Evolutionary conservation across 2,888 invertebrate genomes (phyloP).

Genomic region (Cacoxenus indagator): DNA sequence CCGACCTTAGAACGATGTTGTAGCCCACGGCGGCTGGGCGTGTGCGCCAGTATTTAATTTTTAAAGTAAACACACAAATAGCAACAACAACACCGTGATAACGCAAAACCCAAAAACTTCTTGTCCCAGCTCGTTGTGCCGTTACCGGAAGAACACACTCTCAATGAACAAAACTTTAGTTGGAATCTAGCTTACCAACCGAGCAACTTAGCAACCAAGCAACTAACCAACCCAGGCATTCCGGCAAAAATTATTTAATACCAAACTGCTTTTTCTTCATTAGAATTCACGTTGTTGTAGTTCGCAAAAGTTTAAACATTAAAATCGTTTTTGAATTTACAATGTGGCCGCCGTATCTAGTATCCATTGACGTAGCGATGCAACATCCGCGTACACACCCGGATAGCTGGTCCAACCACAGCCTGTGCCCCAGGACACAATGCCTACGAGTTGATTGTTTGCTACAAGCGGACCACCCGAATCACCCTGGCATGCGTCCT

Average conservation of each 20-base stretch:
- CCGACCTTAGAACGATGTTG: neutral
- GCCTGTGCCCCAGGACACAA: constrained; percentile 69
- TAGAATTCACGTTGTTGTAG: neutral
- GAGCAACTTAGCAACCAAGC: neutral
- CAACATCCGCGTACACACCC: constrained; percentile 65
- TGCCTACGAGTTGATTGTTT: constrained; percentile 53
- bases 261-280: constrained; percentile 8
- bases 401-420: constrained; percentile 63
- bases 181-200: too few relatives aligned
- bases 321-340: constrained; percentile 33
- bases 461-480: constrained; percentile 69
- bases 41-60: constrained; percentile 20
- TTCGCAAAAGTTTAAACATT: constrained; percentile 1
- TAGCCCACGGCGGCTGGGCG: constrained; percentile 13
- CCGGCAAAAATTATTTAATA: constrained; percentile 13
- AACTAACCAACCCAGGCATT: neutral
- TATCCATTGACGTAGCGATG: constrained; percentile 51
- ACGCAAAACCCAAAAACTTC: neutral
- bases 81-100: neutral
- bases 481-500: constrained; percentile 69
- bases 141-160: too few relatives aligned
- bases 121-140: too few relatives aligned
- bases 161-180: too few relatives aligned
- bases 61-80: constrained; percentile 16
- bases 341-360: constrained; percentile 25